These are phyloP conservation scores for Loxodonta africana DNA, from an alignment of 2,113 vertebrate genomes.

Conservation along the genomic window DNA sequence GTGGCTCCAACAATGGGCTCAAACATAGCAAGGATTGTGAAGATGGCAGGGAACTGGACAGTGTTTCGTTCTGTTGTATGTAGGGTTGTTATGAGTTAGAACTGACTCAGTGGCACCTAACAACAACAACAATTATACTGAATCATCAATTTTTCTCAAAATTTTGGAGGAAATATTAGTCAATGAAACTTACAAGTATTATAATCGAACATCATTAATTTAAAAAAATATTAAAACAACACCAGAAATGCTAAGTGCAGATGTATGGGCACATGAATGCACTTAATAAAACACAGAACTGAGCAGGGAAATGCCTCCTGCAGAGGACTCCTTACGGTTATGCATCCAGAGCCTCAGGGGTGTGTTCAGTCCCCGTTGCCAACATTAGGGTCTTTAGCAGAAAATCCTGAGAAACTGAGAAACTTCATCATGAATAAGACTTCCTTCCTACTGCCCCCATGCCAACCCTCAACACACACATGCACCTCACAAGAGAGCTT, in stretches of 20 bases:
- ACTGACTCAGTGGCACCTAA: too few species aligned
- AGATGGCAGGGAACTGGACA: too few species aligned
- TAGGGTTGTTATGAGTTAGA: too few species aligned
- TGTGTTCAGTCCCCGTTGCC: too few species aligned
- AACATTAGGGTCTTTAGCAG: too few species aligned
- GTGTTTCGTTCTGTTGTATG: too few species aligned
- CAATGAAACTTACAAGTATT: background rate
- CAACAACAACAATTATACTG: too few species aligned
- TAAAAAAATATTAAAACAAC: background rate
- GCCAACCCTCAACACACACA: background rate
- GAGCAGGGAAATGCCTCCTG: background rate
- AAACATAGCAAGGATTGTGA: too few species aligned
- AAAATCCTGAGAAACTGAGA: background rate
- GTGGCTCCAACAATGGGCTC: too few species aligned
- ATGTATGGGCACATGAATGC: background rate
- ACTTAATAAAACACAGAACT: background rate
- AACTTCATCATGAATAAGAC: accelerated
- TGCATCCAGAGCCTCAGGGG: background rate
- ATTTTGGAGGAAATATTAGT: background rate
- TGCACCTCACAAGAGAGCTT: accelerated
- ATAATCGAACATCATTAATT: background rate
- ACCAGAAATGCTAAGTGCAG: background rate
- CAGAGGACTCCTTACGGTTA: accelerated
- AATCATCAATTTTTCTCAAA: background rate
- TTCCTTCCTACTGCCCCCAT: background rate